Evolutionary conservation across 2,888 invertebrate genomes (phyloP).

Genomic region (Gryllus longicercus): DNA sequence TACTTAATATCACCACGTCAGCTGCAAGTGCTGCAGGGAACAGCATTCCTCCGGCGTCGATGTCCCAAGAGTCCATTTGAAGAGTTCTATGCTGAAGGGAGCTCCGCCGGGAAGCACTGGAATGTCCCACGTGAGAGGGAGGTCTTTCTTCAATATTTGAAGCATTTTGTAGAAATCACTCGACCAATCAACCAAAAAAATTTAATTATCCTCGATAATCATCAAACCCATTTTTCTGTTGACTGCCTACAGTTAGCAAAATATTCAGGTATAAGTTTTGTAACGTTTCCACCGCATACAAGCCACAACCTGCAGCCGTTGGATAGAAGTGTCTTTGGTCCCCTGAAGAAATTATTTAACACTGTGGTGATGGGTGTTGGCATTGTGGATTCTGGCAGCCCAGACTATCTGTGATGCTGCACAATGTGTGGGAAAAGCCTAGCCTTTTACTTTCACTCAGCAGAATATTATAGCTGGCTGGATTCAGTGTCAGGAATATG

Average conservation of each 20-base stretch:
- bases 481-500: no score
- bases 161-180: slow-evolving; percentile 32
- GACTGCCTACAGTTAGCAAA: neutral
- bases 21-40: slow-evolving; percentile 38
- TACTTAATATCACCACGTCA: slow-evolving; percentile 30
- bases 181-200: neutral
- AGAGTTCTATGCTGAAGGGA: slow-evolving; percentile 32
- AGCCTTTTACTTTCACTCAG: no score
- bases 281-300: slow-evolving; percentile 22
- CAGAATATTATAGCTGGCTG: no score
- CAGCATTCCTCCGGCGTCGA: slow-evolving; percentile 37
- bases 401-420: no score
- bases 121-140: slow-evolving; percentile 38
- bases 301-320: slow-evolving; percentile 25
- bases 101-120: slow-evolving; percentile 37
- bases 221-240: neutral
- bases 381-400: no score
- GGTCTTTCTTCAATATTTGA: slow-evolving; percentile 39
- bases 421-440: no score
- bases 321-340: slow-evolving; percentile 25
- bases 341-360: slow-evolving; percentile 20
- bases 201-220: neutral
- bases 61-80: slow-evolving; percentile 39
- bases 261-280: neutral
- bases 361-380: slow-evolving; percentile 23